Evolutionary conservation across 2,113 vertebrate genomes (phyloP), one percentile per base, ranked within the genome.

Genomic region (Isurus oxyrinchus): DNA sequence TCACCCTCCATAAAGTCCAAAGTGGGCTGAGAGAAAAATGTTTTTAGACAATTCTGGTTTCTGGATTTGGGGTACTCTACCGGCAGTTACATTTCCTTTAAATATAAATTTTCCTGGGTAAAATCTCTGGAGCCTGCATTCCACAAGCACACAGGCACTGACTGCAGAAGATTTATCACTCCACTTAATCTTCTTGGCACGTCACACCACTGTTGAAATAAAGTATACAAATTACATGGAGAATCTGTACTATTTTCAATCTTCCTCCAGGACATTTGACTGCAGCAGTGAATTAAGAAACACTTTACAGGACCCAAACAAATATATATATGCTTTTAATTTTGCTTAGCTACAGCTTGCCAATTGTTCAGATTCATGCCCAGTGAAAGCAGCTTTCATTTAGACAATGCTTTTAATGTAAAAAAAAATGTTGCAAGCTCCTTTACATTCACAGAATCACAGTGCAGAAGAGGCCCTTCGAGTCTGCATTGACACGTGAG

Each of bases 81-180:
- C 27, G 2, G 44, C 13, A 95, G 44, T 16, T 55, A 67, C 44
- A 53, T 27, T 76, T 66, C 67, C 44, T 55, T 55, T 95, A 95
- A 76, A 31, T 95, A 72, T 95, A 95, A 72, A 76, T 72, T 14
- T 27, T 55, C 25, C 94, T 55, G 66, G 55, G 11, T 53, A 49
- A 95, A 55, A 95, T 95, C 44, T 95, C 94, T 44, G 14, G 25
- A 55, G 67, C 11, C 94, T 72, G 94, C 40, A 11, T 69, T 95
- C 49, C 25, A 95, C n/a, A 61, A 61, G 11, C 87, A 57, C 49
- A 61, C 63, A 55, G 66, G 21, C n/a, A 49, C 13, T 72, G 3
- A 25, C 66, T 53, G 25, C 66, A 16, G 49, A 67, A 72, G 44
- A 69, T 95, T 95, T 72, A 95, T 95, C 67, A 69, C 67, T 16